These are phyloP conservation scores for Turnix velox DNA, from an alignment of 2,113 vertebrate species.

Conservation along the genomic window DNA sequence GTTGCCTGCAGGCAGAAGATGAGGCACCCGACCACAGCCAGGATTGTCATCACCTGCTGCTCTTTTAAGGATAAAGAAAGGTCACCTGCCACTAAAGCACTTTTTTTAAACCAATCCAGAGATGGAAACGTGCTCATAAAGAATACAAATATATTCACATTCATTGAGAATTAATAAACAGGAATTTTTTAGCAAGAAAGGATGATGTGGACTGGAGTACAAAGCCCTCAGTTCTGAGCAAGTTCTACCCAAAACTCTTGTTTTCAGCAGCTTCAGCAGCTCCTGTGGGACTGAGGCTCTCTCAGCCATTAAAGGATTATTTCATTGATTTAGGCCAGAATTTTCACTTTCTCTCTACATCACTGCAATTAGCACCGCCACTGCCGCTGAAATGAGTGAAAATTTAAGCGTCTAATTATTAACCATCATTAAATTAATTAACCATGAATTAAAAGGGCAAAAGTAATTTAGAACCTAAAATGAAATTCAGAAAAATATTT, in stretches of 20 bases:
- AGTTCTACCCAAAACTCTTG: not conserved
- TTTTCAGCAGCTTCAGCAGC: not conserved
- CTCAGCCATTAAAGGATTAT: not conserved
- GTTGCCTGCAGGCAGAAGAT: constrained; percentile 57
- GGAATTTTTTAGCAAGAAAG: not conserved
- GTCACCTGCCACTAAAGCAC: not conserved
- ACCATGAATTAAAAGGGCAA: not conserved
- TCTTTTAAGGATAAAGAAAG: not conserved
- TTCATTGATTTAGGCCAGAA: not conserved
- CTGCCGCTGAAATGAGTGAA: constrained; percentile 4
- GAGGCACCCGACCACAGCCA: constrained; percentile 40
- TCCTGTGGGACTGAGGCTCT: not conserved
- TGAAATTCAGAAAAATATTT: not conserved
- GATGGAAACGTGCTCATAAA: not conserved
- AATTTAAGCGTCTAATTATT: not conserved
- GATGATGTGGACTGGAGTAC: not conserved
- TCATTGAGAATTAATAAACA: not conserved
- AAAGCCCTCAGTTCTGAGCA: not conserved
- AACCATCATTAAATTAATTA: not conserved
- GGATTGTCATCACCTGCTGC: not conserved
- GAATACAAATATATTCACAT: not conserved
- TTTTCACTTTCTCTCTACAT: constrained; percentile 18
- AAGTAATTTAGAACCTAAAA: not conserved
- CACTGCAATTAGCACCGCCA: not conserved
- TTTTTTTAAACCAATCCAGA: not conserved